Percentiles rank a stretch among this genome's conserved stretches.
These are phyloP conservation scores for Spodoptera picta DNA, from an alignment of 2,888 invertebrate genomes.

Conservation along the genomic window DNA sequence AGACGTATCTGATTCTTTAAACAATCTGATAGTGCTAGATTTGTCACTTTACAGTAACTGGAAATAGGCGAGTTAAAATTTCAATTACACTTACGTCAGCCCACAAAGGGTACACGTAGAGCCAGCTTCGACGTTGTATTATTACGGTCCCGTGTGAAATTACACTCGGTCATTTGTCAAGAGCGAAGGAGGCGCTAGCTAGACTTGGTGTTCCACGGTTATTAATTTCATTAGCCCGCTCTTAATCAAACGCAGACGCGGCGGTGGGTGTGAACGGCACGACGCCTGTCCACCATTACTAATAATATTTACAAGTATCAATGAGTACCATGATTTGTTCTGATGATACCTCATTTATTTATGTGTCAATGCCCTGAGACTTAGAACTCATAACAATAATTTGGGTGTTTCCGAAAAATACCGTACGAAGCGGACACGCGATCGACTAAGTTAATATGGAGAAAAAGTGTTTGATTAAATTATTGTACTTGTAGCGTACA, in stretches of 20 bases:
- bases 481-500: conserved; percentile 26
- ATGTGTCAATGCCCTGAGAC: conserved; percentile 45
- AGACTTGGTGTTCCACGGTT: conserved; percentile 77
- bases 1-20: conserved; percentile 8
- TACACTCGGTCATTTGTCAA: conserved; percentile 86
- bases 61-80: conserved; percentile 47
- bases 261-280: conserved; percentile 72
- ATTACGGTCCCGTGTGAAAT: conserved; percentile 84
- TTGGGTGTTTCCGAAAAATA: conserved; percentile 34
- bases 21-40: conserved; percentile 18
- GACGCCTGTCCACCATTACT: conserved; percentile 62
- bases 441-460: conserved; percentile 34
- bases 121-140: conserved; percentile 66
- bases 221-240: conserved; percentile 86
- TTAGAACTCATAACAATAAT: conserved; percentile 33
- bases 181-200: conserved; percentile 78
- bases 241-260: conserved; percentile 80
- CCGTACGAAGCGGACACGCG: conserved; percentile 32
- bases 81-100: conserved; percentile 55
- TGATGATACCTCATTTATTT: conserved; percentile 53
- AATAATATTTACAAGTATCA: conserved; percentile 68
- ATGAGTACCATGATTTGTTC: conserved; percentile 57
- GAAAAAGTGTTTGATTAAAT: conserved; percentile 48
- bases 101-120: conserved; percentile 54
- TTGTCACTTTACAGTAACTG: conserved; percentile 18